These are phyloP conservation scores for Drosophila rufa DNA, from an alignment of 1,140 invertebrate species.

Conservation along the genomic window DNA sequence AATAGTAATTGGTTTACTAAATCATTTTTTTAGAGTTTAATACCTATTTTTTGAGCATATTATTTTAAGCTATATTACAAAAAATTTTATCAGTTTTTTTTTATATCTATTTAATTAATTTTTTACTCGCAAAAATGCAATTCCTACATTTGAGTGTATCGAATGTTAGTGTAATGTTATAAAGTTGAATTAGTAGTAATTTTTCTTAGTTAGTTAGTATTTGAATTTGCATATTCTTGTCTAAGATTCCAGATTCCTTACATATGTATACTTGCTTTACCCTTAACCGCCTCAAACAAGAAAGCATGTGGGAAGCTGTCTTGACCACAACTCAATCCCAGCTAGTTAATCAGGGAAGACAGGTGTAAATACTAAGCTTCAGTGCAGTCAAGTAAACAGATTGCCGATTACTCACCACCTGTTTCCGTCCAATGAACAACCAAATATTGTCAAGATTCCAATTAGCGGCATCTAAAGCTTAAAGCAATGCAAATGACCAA, in stretches of 20 bases:
- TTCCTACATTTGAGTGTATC: too few species aligned
- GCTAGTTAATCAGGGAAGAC: slow-evolving; percentile 5
- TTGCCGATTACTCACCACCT: slow-evolving; percentile 28
- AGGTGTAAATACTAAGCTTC: slow-evolving; percentile 2
- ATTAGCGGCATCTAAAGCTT: slow-evolving; percentile 40
- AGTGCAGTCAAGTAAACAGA: slow-evolving; percentile 10
- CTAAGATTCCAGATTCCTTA: background rate
- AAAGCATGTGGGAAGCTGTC: slow-evolving; percentile 25
- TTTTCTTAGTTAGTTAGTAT: too few species aligned
- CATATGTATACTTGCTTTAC: slow-evolving; percentile 29
- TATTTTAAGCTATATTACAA: too few species aligned
- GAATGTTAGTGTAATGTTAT: too few species aligned
- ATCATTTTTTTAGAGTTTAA: too few species aligned
- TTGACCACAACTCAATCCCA: slow-evolving; percentile 28
- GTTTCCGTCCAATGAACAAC: slow-evolving; percentile 12
- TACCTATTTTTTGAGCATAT: too few species aligned
- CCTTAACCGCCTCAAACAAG: slow-evolving; percentile 5
- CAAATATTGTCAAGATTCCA: slow-evolving; percentile 30
- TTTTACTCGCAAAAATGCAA: too few species aligned
- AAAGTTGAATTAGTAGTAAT: too few species aligned
- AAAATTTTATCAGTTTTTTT: too few species aligned
- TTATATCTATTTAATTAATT: too few species aligned
- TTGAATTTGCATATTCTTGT: background rate
- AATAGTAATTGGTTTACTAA: too few species aligned
- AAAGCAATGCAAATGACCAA: slow-evolving; percentile 55